A percentile compares a stretch with the other conserved stretches of the same genome.
These are phyloP conservation scores for Dallia pectoralis DNA, from an alignment of 2,797 vertebrate genomes.

Conservation along the genomic window DNA sequence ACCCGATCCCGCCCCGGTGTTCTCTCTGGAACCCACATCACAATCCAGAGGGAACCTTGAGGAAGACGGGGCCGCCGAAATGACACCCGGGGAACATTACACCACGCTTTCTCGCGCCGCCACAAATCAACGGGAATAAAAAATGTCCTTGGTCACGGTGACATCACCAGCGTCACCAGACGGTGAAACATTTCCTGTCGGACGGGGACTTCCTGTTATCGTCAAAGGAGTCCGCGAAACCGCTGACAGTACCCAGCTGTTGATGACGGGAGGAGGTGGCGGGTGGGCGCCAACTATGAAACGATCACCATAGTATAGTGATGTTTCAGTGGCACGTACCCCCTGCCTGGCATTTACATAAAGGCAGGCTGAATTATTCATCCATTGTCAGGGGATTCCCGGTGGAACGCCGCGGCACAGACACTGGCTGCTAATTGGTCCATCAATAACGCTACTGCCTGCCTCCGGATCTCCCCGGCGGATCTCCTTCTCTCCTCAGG, in stretches of 20 bases:
- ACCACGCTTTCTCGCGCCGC: background rate
- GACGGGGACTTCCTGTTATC: background rate
- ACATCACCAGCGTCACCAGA: background rate
- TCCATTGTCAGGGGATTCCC: constrained; percentile 75
- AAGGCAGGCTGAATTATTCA: constrained; percentile 77
- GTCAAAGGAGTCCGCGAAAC: background rate
- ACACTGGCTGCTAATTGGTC: constrained; percentile 76
- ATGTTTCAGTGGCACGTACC: constrained; percentile 65
- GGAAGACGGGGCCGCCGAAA: constrained; percentile 53
- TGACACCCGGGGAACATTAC: constrained; percentile 73
- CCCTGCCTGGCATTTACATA: constrained; percentile 75
- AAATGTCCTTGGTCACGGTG: background rate
- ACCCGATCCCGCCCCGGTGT: constrained; percentile 75
- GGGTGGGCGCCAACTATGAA: constrained; percentile 23
- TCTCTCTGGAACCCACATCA: constrained; percentile 80
- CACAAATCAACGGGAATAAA: constrained; percentile 15
- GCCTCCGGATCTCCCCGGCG: constrained; percentile 63
- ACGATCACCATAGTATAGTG: constrained; percentile 61
- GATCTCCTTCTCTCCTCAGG: constrained; percentile 65
- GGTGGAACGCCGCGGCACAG: constrained; percentile 66
- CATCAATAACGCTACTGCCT: constrained; percentile 74
- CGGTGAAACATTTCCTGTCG: background rate
- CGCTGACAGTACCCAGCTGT: background rate
- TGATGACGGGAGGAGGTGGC: background rate
- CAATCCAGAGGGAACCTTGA: constrained; percentile 65